Base-by-base conservation (phyloP, 1,140 invertebrate genomes). In the Drosophila ficusphila region DNA sequence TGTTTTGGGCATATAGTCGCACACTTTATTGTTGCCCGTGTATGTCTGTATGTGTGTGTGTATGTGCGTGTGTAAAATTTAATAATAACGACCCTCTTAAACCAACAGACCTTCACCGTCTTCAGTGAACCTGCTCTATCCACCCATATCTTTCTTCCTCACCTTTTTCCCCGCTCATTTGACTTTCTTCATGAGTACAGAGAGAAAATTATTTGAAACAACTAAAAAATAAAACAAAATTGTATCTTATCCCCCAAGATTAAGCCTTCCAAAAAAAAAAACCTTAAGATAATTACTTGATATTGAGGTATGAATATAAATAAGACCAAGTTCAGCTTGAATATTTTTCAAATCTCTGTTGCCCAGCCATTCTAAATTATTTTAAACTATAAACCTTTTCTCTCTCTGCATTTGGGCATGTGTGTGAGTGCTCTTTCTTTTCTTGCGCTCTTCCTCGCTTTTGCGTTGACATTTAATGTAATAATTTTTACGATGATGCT, bases 401-500 rank as follows among this genome's bases (percentile, higher is more conserved):
- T 39, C 46, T 23, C 27, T 42, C 46, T 58, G 47, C 33, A 69
- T 25, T 9, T 21, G 2, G 19, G 18, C 34, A 29, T 51, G 54
- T 44, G 41, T 42, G 54, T 70, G 51, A 46, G 57, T 53, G 56
- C 52, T 19, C 23, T 7, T 25, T 36, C 18, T 39, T 60, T 29
- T 16, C 23, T 38, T 52, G 29, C 46, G 33, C 12, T 72, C 64
- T 27, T 56, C 21, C 51, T 42, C 44, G 41, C 54, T 44, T 76
- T 57, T 86, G 81, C 81, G 82, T 81, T 85, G 81, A 85, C 81
- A 85, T 85, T 85, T 86, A 85, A 85, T 85, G 81, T 85, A 85
- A 85, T 85, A 85, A 85, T 85, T 85, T 85, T 85, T 85, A 85
- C 82, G 81, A 85, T 85, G 81, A 88, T 85, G 81, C 81, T 85